Evolutionary conservation across 1,140 invertebrate genomes (phyloP).

Genomic region (Scylla paramamosain): DNA sequence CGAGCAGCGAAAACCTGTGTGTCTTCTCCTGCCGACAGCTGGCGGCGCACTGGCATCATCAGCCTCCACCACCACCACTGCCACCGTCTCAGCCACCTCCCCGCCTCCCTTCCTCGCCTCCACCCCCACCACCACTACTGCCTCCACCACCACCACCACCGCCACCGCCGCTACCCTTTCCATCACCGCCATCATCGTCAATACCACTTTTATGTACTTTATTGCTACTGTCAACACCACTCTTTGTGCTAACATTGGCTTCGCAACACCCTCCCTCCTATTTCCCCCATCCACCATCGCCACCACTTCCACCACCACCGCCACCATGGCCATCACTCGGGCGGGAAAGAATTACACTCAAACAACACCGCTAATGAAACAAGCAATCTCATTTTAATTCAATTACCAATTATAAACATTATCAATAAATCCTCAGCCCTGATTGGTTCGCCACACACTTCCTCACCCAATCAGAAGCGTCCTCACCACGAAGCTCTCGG

Average conservation of each 20-base stretch:
- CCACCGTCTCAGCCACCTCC: not conserved
- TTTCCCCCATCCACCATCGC: no score
- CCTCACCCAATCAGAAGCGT: no score
- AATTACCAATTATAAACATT: no score
- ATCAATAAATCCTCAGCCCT: no score
- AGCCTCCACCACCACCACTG: not conserved
- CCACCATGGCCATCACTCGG: not conserved
- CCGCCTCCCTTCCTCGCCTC: not conserved
- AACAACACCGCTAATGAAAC: no score
- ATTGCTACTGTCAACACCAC: not conserved
- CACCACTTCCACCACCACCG: not conserved
- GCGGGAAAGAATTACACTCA: not conserved
- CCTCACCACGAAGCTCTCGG: no score
- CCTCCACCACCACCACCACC: not conserved
- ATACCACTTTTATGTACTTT: no score
- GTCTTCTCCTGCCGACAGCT: not conserved
- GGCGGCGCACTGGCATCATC: constrained; percentile 16
- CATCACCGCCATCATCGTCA: not conserved
- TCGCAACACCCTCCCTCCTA: not conserved
- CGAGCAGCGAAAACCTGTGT: not conserved
- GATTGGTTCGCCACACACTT: no score
- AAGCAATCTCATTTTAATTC: no score
- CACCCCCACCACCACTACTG: not conserved
- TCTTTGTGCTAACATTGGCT: not conserved
- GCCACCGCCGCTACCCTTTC: no score